Evolutionary conservation across 2,888 invertebrate genomes (phyloP).

Genomic region (Sinohyriopsis cumingii): DNA sequence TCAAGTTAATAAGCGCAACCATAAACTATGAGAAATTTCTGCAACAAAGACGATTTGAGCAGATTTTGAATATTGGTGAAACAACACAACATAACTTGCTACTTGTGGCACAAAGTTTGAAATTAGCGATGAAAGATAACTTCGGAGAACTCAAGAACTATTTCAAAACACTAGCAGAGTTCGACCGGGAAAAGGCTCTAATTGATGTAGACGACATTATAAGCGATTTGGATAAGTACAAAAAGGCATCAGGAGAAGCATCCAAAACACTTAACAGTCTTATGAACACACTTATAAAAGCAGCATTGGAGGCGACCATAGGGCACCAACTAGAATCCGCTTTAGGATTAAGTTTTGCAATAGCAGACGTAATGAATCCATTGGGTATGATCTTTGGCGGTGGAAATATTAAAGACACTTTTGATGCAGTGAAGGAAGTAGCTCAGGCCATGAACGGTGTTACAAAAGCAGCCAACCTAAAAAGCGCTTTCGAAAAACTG

Average conservation of each 20-base stretch:
- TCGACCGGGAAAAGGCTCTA: not conserved
- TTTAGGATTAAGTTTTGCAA: too few relatives aligned
- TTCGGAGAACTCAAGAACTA: not conserved
- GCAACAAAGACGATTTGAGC: not conserved
- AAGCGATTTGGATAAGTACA: not conserved
- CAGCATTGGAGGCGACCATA: not conserved
- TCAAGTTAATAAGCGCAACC: too few relatives aligned
- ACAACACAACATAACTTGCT: not conserved
- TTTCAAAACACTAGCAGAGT: constrained; percentile 2
- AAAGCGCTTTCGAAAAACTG: too few relatives aligned
- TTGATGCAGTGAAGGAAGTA: too few relatives aligned
- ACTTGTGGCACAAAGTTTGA: not conserved
- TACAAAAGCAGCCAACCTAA: too few relatives aligned
- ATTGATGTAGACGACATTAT: not conserved
- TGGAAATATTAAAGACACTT: too few relatives aligned
- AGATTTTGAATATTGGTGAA: constrained; percentile 1
- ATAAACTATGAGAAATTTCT: not conserved
- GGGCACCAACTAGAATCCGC: not conserved
- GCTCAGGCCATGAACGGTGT: too few relatives aligned
- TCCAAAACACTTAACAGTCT: not conserved
- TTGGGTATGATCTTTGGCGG: not conserved
- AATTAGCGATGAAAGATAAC: not conserved
- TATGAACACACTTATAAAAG: not conserved
- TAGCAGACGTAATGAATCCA: too few relatives aligned
- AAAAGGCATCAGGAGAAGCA: not conserved